These are phyloP conservation scores for Notarius lentiginosus DNA, from an alignment of 2,113 vertebrate genomes.

Conservation along the genomic window DNA sequence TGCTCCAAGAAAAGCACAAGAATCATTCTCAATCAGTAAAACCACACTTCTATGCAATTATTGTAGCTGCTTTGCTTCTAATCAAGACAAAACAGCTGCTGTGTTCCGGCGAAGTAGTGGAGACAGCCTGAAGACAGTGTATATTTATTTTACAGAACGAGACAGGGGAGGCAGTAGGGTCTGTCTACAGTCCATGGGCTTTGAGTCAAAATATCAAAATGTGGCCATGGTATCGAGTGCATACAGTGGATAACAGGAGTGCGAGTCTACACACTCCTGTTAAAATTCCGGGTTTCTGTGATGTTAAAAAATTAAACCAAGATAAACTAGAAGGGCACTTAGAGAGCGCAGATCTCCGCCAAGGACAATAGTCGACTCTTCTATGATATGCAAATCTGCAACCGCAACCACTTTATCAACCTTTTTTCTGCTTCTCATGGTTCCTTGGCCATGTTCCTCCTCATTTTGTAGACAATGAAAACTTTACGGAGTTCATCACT, in stretches of 20 bases:
- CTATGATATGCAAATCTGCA: no score
- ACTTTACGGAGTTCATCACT: no score
- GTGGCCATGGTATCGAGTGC: neutral
- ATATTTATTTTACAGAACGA: constrained; percentile 19
- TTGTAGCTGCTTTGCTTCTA: constrained; percentile 13
- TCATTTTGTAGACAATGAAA: no score
- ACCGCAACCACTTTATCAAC: no score
- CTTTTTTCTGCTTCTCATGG: no score
- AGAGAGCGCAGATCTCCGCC: no score
- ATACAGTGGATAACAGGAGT: neutral
- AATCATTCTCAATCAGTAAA: constrained; percentile 28
- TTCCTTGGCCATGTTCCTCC: no score
- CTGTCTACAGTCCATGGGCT: neutral
- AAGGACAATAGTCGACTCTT: no score
- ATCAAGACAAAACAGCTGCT: constrained; percentile 5
- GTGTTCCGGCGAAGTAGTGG: neutral
- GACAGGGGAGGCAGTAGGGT: neutral
- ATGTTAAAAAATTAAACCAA: neutral
- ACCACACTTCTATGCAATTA: constrained; percentile 5
- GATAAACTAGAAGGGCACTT: no score
- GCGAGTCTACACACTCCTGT: neutral
- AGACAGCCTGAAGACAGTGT: constrained; percentile 1
- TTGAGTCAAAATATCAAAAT: constrained; percentile 5
- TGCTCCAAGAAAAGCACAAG: constrained; percentile 57
- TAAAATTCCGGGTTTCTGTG: neutral